Evolutionary conservation across 1,140 invertebrate species (phyloP).

Genomic region (Papilio machaon): DNA sequence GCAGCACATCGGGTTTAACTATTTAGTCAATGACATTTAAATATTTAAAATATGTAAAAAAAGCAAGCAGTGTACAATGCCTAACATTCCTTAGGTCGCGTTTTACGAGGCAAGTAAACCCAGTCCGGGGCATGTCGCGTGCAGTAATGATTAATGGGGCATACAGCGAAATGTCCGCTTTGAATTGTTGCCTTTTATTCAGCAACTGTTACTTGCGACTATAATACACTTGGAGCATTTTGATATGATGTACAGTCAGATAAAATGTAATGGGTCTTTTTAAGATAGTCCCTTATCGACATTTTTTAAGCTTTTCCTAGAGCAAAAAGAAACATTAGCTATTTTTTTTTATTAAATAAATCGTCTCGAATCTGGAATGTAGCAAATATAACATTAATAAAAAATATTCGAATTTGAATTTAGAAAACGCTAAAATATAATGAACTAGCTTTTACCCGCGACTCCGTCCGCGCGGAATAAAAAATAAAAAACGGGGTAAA

Average conservation of each 20-base stretch:
- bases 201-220: slow-evolving; percentile 19
- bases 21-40: neutral
- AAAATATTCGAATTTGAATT: no score
- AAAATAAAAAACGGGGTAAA: no score
- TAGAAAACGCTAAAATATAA: no score
- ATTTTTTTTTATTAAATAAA: no score
- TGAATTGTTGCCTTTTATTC: slow-evolving; percentile 39
- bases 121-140: slow-evolving; percentile 35
- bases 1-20: neutral
- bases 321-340: neutral
- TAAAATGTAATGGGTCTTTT: slow-evolving; percentile 10
- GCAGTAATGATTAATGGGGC: slow-evolving; percentile 40
- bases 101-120: slow-evolving; percentile 37
- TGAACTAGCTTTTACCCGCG: no score
- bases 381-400: no score
- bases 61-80: neutral
- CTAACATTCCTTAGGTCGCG: slow-evolving; percentile 33
- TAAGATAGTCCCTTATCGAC: neutral
- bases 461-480: no score
- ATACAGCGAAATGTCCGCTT: slow-evolving; percentile 38
- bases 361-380: no score
- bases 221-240: slow-evolving; percentile 2
- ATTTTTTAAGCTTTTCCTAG: neutral
- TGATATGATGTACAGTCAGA: neutral
- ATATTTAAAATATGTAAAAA: neutral